phyloP scores from a whole-genome alignment of 2,888 invertebrate genomes.

The Ischnura elegans region DNA sequence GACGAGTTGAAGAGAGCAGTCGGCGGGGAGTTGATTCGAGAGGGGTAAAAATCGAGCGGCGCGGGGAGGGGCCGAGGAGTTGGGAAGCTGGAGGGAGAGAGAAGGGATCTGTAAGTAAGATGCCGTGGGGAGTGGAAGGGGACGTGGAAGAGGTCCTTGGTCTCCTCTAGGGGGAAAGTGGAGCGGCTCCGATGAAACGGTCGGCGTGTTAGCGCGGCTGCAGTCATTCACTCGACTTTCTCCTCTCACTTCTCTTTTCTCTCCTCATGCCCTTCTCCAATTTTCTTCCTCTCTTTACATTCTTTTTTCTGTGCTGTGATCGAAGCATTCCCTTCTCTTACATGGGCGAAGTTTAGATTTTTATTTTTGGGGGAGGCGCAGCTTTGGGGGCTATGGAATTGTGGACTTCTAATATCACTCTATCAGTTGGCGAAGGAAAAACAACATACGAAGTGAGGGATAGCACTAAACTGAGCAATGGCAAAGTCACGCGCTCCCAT shows the following conservation, averaged over 20 bases:
- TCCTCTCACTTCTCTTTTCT: neutral
- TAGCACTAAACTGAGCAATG: too few species aligned
- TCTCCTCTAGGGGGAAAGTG: slow-evolving; percentile 6
- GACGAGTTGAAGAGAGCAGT: neutral
- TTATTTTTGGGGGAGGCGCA: too few species aligned
- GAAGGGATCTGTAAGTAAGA: neutral
- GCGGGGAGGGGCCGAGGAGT: neutral
- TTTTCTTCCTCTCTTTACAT: neutral
- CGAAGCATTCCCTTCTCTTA: neutral
- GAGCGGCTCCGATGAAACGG: slow-evolving; percentile 53
- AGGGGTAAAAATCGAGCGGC: neutral
- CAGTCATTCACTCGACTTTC: slow-evolving; percentile 68
- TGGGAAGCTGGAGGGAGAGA: neutral
- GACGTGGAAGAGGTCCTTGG: neutral
- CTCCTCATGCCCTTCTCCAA: neutral
- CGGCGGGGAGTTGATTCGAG: neutral
- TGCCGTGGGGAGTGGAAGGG: neutral
- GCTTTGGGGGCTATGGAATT: too few species aligned
- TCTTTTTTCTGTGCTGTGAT: too few species aligned
- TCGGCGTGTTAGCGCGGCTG: neutral
- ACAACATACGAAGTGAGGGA: too few species aligned
- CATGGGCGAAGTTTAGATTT: too few species aligned
- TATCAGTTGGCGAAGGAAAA: too few species aligned
- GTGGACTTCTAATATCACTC: too few species aligned
- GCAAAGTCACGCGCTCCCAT: too few species aligned